A percentile compares a stretch with the other conserved stretches of the same genome.
Conservation (phyloP, 2,888 invertebrate species). For the Poecilus cupreus region DNA sequence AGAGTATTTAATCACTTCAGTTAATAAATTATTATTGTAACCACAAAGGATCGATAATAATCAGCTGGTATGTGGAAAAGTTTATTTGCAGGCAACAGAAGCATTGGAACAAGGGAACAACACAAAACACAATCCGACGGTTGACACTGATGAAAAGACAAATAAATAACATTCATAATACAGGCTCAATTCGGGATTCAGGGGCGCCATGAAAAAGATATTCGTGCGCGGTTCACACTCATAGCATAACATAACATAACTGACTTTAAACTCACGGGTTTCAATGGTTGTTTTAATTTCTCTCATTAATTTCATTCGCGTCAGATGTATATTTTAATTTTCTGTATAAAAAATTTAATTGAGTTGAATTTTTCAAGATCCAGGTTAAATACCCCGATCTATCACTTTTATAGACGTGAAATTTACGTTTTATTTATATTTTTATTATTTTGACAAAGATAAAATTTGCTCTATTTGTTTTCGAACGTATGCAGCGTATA, state of each 20-base stretch:
- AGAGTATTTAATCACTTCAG: slow-evolving; percentile 50
- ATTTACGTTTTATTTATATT: slow-evolving; percentile 29
- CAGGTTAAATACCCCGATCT: slow-evolving; percentile 21
- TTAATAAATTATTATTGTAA: slow-evolving; percentile 63
- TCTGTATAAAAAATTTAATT: slow-evolving; percentile 28
- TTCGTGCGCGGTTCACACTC: neutral
- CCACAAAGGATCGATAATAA: slow-evolving; percentile 62
- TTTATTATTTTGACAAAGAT: slow-evolving; percentile 7
- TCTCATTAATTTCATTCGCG: slow-evolving; percentile 37
- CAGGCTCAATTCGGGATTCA: slow-evolving; percentile 16
- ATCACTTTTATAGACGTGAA: slow-evolving; percentile 19
- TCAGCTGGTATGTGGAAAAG: slow-evolving; percentile 57
- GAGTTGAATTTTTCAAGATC: slow-evolving; percentile 18
- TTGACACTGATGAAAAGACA: slow-evolving; percentile 27
- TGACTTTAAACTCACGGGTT: slow-evolving; percentile 17
- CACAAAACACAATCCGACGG: neutral
- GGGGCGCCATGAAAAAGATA: slow-evolving; percentile 20
- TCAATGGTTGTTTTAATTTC: slow-evolving; percentile 30
- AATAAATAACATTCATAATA: slow-evolving; percentile 52
- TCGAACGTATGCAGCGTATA: slow-evolving; percentile 20
- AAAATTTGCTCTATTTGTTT: slow-evolving; percentile 15
- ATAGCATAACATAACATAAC: neutral
- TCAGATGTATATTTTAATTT: slow-evolving; percentile 27
- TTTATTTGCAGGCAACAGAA: slow-evolving; percentile 35
- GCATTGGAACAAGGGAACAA: neutral